phyloP scores from a whole-genome alignment of 1,140 invertebrate species.

The Mamestra configurata region DNA sequence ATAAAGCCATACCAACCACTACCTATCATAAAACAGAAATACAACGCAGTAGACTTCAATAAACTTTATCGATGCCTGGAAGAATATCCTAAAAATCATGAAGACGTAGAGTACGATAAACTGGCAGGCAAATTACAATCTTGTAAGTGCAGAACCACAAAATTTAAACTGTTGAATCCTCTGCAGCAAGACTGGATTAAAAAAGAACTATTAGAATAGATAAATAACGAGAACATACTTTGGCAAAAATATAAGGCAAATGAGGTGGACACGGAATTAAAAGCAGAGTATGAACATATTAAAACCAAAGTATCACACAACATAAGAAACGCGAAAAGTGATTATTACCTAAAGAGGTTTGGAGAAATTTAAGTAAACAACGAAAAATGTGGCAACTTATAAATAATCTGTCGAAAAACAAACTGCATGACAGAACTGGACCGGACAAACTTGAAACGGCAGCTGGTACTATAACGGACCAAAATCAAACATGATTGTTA shows the following conservation, averaged over 20 bases:
- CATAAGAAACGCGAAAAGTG: neutral
- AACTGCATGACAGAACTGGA: neutral
- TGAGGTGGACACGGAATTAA: neutral
- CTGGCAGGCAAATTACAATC: neutral
- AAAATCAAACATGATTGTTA: slow-evolving; percentile 7
- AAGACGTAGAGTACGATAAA: neutral
- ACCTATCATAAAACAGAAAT: neutral
- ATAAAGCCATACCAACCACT: neutral
- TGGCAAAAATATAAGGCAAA: slow-evolving; percentile 40
- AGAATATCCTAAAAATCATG: neutral
- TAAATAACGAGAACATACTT: slow-evolving; percentile 44
- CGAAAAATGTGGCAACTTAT: slow-evolving; percentile 10
- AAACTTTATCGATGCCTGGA: neutral
- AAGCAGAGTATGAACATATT: slow-evolving; percentile 1
- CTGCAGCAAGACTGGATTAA: slow-evolving; percentile 55
- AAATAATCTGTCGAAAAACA: slow-evolving; percentile 1
- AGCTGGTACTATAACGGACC: neutral
- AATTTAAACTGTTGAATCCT: slow-evolving; percentile 51
- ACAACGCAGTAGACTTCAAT: neutral
- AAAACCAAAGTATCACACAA: slow-evolving; percentile 1
- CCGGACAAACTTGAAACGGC: slow-evolving; percentile 1
- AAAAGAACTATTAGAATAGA: slow-evolving; percentile 50
- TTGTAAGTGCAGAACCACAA: slow-evolving; percentile 33
- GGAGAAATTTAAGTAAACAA: neutral
- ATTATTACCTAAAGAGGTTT: neutral